Conservation (phyloP, 2,113 vertebrate species). For the Sus scrofa region DNA sequence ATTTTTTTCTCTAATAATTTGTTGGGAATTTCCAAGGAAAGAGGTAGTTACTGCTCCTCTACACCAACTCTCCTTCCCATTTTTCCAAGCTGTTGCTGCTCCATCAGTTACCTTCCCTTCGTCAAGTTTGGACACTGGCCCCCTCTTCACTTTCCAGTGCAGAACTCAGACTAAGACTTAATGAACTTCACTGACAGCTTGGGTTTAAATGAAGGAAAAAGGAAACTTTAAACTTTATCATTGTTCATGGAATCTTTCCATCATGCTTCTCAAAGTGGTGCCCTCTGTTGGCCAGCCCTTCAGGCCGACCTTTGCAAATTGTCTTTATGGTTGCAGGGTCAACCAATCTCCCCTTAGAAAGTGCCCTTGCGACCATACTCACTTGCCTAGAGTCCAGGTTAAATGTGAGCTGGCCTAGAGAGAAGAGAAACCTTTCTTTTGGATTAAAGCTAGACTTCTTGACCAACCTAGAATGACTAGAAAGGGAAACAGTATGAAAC, state of each 20-base stretch:
- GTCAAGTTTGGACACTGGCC: background rate
- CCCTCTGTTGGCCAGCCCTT: background rate
- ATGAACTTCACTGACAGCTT: background rate
- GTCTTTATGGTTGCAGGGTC: background rate
- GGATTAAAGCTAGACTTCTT: background rate
- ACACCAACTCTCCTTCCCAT: background rate
- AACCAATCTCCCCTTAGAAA: background rate
- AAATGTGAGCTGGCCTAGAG: background rate
- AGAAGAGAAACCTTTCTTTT: background rate
- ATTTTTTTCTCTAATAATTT: background rate
- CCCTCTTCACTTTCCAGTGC: background rate
- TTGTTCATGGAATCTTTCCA: background rate
- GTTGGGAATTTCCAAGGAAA: background rate
- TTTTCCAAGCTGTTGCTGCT: background rate
- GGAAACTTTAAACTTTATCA: background rate
- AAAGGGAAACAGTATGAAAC: background rate
- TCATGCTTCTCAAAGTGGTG: background rate
- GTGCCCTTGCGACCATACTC: background rate
- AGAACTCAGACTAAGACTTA: background rate
- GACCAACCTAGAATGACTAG: background rate
- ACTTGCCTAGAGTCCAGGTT: background rate
- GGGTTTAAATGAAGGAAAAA: background rate
- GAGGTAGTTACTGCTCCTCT: background rate
- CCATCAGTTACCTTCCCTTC: accelerated
- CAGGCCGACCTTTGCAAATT: background rate